A percentile compares a stretch with the other conserved stretches of the same genome.
Conservation (phyloP, 2,113 vertebrate species). For the Haemorhous mexicanus region DNA sequence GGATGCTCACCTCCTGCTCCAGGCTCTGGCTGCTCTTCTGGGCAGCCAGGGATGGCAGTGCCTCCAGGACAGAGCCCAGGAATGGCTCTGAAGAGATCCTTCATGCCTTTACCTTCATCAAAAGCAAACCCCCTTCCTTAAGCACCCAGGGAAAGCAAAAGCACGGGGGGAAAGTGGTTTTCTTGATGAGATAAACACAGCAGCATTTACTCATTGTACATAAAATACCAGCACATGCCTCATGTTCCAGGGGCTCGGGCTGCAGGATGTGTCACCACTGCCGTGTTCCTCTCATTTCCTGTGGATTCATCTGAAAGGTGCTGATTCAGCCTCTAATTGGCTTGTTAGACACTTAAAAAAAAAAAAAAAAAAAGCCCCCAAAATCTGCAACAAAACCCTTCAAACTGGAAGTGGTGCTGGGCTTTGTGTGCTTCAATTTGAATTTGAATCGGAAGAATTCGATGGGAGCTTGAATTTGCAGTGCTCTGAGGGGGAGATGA, state of each 20-base stretch:
- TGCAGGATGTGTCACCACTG: conserved; percentile 28
- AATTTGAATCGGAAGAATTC: conserved; percentile 5
- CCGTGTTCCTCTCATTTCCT: conserved; percentile 43
- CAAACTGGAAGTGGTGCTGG: not conserved
- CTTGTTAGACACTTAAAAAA: not conserved
- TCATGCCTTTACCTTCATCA: not conserved
- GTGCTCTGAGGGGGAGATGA: not conserved
- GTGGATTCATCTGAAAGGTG: conserved; percentile 20
- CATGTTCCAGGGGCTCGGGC: not conserved
- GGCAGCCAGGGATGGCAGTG: not conserved
- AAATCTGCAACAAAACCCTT: conserved; percentile 5
- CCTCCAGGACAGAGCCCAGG: not conserved
- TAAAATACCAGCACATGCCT: not conserved
- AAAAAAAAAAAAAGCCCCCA: not conserved
- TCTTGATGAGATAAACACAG: conserved; percentile 11
- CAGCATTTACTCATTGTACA: not conserved
- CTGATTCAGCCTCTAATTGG: conserved; percentile 41
- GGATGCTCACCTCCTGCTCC: not conserved
- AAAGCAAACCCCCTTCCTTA: not conserved
- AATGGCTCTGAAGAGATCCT: not conserved
- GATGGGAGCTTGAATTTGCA: not conserved
- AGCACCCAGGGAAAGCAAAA: not conserved
- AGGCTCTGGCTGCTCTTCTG: not conserved
- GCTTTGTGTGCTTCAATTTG: not conserved
- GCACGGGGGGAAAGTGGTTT: not conserved